Base-by-base conservation (phyloP, 2,888 invertebrate species). In the Timema podura region DNA sequence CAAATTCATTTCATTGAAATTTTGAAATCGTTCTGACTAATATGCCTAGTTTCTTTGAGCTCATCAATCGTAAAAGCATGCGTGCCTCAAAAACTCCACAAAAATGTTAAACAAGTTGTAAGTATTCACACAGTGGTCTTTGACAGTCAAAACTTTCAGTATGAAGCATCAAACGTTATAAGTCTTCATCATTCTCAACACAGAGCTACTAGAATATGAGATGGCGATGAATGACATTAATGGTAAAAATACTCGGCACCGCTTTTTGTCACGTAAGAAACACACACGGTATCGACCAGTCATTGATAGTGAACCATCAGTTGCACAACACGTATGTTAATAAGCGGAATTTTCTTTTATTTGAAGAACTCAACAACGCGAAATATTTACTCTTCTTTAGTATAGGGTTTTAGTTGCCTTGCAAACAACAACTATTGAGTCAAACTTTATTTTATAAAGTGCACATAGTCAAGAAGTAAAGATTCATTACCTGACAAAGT, bases 261-360 rank as follows among this genome's bases (percentile, higher is more conserved):
- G n/a, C 48, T 48, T 48, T 6, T 49, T 51, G 8, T 44, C 45
- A 5, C 30, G 48, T 10, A 67, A 30, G 30, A 16, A 67, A 11
- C 7, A 67, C 44, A n/a, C 67, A 51, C n/a, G 54, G 51, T 51
- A 67, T 16, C 30, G 16, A 51, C 49, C 67, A 49, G 49, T 49
- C 67, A 54, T 7, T 67, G 67, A 67, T 67, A 54, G 51, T 51
- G 67, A 49, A 15, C 67, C 67, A 51, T 67, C 54, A 67, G 67
- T 67, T 49, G 67, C 8, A 9, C 48, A 48, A 15, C 67, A 67
- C 48, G n/a, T 11, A 67, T n/a, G 44, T 67, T 51, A 67, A 16
- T 67, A 6, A 5, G 16, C 13, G 49, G 54, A 67, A 67, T 48
- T 2, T 48, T n/a, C 5, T 65, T 65, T 5, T 47, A 8, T 10